Base-by-base conservation (phyloP, 2,113 vertebrate species). In the Sakesphorus luctuosus region DNA sequence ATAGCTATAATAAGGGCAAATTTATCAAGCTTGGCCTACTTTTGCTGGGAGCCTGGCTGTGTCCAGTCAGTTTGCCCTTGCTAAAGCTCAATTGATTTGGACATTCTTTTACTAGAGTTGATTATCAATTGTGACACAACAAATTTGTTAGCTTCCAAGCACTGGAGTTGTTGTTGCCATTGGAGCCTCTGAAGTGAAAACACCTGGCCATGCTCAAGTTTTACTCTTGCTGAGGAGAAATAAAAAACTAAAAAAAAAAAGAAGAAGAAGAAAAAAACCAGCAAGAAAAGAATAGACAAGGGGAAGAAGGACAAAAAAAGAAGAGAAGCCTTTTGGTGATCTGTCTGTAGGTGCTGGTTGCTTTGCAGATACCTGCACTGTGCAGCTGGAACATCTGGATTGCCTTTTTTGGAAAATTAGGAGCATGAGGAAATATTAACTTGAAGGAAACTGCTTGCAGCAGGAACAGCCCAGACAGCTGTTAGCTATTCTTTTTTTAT, bases 1-100 rank as follows among this genome's bases (percentile, higher is more conserved):
- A 98, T 98, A 98, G 97, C 98, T 97, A 98, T 98, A 98, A 99
- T 99, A 98, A 98, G 98, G 98, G 98, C 98, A 98, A 98, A 98
- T 99, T 98, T 98, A 98, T 98, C 98, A 98, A 98, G 98, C 96
- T 97, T 96, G 96, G 98, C 96, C 97, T 97, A 98, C 97, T 95
- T 96, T 98, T 96, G 96, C 97, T 96, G 95, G 97, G 97, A 98
- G 96, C 97, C 97, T 87, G 97, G 97, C 97, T 97, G 97, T 83
- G 93, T 98, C 98, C 98, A 98, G 98, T 95, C 61, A 75, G 91
- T 97, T 98, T 98, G 98, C 98, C 98, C 98, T 98, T 96, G 97
- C 97, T 96, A 98, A 98, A 97, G 97, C 97, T 98, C 98, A 98
- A 98, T 98, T 98, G 98, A 98, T 98, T 98, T 97, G 97, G 98